Evolutionary conservation across 2,888 invertebrate species (phyloP).

Genomic region (Baronia brevicornis): DNA sequence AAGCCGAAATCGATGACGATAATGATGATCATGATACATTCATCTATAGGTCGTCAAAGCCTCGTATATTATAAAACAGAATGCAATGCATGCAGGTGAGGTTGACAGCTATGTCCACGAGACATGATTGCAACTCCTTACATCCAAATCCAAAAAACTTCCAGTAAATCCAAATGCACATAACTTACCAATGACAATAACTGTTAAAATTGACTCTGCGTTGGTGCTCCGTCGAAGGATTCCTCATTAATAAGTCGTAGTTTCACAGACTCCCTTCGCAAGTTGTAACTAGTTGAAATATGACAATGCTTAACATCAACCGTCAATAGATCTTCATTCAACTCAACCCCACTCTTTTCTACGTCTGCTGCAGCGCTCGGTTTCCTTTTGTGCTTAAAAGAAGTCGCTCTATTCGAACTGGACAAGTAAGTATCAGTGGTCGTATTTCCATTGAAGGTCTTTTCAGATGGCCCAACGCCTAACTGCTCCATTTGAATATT

Average conservation of each 20-base stretch:
- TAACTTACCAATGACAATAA: slow-evolving; percentile 56
- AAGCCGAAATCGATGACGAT: too few relatives aligned
- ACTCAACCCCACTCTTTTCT: slow-evolving; percentile 70
- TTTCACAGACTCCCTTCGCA: slow-evolving; percentile 64
- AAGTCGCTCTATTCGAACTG: slow-evolving; percentile 69
- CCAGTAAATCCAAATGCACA: too few relatives aligned
- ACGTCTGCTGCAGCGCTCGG: slow-evolving; percentile 78
- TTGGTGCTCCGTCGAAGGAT: slow-evolving; percentile 57
- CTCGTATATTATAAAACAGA: neutral
- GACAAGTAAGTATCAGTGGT: slow-evolving; percentile 79
- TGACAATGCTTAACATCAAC: slow-evolving; percentile 69
- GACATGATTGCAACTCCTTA: too few relatives aligned
- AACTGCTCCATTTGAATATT: slow-evolving; percentile 69
- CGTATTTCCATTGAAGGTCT: slow-evolving; percentile 84
- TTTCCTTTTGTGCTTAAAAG: slow-evolving; percentile 71
- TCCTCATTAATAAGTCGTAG: slow-evolving; percentile 65
- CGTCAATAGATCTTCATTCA: slow-evolving; percentile 58
- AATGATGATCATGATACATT: too few relatives aligned
- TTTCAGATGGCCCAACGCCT: slow-evolving; percentile 77
- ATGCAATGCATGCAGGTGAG: too few relatives aligned
- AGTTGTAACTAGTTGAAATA: slow-evolving; percentile 66
- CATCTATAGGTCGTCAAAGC: neutral
- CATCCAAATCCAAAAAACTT: slow-evolving; percentile 5
- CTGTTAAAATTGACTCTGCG: slow-evolving; percentile 70
- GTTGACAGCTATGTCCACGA: too few relatives aligned